These are phyloP conservation scores for Muntiacus reevesi DNA, from an alignment of 2,113 vertebrate genomes.

Conservation along the genomic window DNA sequence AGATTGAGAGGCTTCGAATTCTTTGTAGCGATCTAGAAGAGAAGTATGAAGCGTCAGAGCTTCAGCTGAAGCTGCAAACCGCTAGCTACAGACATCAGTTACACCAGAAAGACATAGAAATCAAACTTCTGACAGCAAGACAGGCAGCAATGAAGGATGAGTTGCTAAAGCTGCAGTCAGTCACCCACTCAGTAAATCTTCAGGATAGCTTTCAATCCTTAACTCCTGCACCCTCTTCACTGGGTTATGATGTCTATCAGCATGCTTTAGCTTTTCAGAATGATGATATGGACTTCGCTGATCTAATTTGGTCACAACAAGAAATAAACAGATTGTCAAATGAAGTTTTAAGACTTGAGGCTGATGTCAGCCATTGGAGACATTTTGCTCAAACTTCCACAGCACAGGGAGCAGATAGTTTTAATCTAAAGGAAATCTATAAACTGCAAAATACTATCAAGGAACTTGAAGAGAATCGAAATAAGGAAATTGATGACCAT, in stretches of 20 bases:
- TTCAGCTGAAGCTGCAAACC: conserved; percentile 88
- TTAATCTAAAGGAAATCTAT: conserved; percentile 84
- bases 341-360: conserved; percentile 85
- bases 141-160: conserved; percentile 87
- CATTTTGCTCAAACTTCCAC: conserved; percentile 84
- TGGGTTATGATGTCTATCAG: conserved; percentile 74
- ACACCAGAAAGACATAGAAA: conserved; percentile 91
- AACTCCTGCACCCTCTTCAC: conserved; percentile 72
- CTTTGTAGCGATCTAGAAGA: conserved; percentile 87
- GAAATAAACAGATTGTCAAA: conserved; percentile 91
- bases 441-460: conserved; percentile 87
- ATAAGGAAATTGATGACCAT: conserved; percentile 87
- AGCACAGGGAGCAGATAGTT: conserved; percentile 73
- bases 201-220: conserved; percentile 73
- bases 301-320: conserved; percentile 90
- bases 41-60: conserved; percentile 88
- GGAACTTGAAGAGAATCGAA: conserved; percentile 86
- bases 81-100: conserved; percentile 85
- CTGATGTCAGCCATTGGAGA: conserved; percentile 86
- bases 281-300: conserved; percentile 88
- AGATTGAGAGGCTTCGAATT: conserved; percentile 87
- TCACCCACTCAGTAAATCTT: conserved; percentile 73
- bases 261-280: conserved; percentile 83
- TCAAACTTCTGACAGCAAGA: conserved; percentile 90
- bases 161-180: conserved; percentile 84